Evolutionary conservation across 2,797 vertebrate genomes (phyloP).

Genomic region (Enteromius fasciolatus): DNA sequence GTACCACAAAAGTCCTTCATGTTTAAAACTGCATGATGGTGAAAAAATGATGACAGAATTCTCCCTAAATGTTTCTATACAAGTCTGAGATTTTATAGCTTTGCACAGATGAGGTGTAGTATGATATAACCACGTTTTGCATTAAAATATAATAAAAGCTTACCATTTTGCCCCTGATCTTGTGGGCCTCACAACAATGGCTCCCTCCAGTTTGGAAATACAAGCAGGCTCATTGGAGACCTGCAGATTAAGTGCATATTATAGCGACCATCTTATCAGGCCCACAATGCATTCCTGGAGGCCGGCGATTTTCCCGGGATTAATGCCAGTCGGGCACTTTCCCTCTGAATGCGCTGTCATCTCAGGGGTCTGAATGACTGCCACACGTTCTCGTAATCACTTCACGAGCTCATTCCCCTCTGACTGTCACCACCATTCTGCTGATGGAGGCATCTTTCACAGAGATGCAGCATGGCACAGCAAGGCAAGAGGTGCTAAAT

Average conservation of each 20-base stretch:
- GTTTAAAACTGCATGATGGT: not conserved
- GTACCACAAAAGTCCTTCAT: not conserved
- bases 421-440: conserved; percentile 78
- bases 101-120: conserved; percentile 50
- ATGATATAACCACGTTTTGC: conserved; percentile 48
- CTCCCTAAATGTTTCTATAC: conserved; percentile 42
- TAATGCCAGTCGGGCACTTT: conserved; percentile 68
- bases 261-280: conserved; percentile 66
- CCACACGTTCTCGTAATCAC: conserved; percentile 74
- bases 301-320: conserved; percentile 72
- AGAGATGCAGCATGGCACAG: conserved; percentile 64
- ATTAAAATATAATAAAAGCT: conserved; percentile 58
- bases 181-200: conserved; percentile 59
- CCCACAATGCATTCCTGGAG: conserved; percentile 67
- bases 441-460: conserved; percentile 78
- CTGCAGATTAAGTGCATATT: conserved; percentile 66
- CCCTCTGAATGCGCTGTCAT: conserved; percentile 67
- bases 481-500: conserved; percentile 65
- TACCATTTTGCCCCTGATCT: conserved; percentile 55
- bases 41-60: conserved; percentile 12
- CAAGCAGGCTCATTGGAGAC: conserved; percentile 61
- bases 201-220: conserved; percentile 60
- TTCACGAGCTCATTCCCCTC: conserved; percentile 73
- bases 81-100: conserved; percentile 55
- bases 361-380: conserved; percentile 73